Percentiles rank a stretch among this genome's conserved stretches.
Conservation (phyloP, 1,140 invertebrate species). For the Armadillidium nasatum region DNA sequence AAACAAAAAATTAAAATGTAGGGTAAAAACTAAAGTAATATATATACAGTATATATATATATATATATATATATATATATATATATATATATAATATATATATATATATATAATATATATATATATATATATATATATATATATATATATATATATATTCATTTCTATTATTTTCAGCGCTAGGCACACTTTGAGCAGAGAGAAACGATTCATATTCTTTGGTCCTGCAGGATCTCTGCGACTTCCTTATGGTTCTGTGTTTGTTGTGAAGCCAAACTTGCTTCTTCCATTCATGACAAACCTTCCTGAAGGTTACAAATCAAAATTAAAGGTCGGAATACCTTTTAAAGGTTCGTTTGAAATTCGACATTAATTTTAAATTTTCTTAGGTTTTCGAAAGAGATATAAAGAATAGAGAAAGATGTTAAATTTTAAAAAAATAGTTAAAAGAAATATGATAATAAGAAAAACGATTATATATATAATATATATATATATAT, state of each 20-base stretch:
- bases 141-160: constrained; percentile 4
- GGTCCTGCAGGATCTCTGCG: not conserved
- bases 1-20: too few species aligned
- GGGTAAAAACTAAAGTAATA: too few species aligned
- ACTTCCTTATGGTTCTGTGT: not conserved
- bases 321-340: not conserved
- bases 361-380: too few species aligned
- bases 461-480: too few species aligned
- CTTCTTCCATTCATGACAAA: not conserved
- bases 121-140: constrained; percentile 15
- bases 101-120: constrained; percentile 6
- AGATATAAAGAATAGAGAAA: too few species aligned
- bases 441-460: too few species aligned
- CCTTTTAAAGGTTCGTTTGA: not conserved
- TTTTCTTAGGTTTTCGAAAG: too few species aligned
- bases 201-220: not conserved
- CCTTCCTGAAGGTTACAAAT: not conserved
- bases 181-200: not conserved
- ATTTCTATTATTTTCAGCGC: not conserved
- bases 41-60: not conserved
- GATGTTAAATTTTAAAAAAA: too few species aligned
- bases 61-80: constrained; percentile 11
- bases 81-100: constrained; percentile 7
- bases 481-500: too few species aligned
- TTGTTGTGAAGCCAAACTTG: not conserved